A percentile compares a stretch with the other conserved stretches of the same genome.
Evolutionary conservation across 2,113 vertebrate genomes (phyloP).

Genomic region (Thermophis baileyi): DNA sequence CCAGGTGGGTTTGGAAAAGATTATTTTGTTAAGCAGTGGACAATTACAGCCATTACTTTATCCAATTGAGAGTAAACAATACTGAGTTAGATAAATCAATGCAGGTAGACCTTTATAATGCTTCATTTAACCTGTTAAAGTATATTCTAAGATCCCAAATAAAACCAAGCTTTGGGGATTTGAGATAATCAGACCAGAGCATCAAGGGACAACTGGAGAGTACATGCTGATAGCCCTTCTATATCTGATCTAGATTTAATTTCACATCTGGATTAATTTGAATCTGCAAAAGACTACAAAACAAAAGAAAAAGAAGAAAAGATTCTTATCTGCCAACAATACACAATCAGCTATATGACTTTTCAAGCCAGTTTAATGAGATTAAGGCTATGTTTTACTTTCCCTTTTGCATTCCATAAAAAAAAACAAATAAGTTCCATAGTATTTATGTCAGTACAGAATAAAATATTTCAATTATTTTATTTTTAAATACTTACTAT

Average conservation of each 20-base stretch:
- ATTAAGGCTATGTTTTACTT: not conserved
- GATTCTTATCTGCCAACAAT: slow-evolving; percentile 10
- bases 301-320: slow-evolving; percentile 6
- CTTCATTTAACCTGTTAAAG: not conserved
- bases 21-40: not conserved
- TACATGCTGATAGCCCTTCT: not conserved
- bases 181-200: not conserved
- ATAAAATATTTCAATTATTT: not conserved
- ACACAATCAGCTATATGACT: not conserved
- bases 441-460: not conserved
- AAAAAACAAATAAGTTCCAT: not conserved
- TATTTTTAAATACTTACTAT: not conserved
- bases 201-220: not conserved
- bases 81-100: not conserved
- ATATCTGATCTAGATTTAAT: not conserved
- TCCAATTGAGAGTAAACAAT: not conserved
- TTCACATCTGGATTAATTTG: not conserved
- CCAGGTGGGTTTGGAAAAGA: not conserved
- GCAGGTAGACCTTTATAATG: not conserved
- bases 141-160: not conserved
- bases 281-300: not conserved
- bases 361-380: not conserved
- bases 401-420: not conserved
- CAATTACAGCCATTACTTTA: not conserved
- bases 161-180: not conserved